Evolutionary conservation across 2,888 invertebrate genomes (phyloP), one percentile per base, ranked within the genome.

Genomic region (Volucella inflata): DNA sequence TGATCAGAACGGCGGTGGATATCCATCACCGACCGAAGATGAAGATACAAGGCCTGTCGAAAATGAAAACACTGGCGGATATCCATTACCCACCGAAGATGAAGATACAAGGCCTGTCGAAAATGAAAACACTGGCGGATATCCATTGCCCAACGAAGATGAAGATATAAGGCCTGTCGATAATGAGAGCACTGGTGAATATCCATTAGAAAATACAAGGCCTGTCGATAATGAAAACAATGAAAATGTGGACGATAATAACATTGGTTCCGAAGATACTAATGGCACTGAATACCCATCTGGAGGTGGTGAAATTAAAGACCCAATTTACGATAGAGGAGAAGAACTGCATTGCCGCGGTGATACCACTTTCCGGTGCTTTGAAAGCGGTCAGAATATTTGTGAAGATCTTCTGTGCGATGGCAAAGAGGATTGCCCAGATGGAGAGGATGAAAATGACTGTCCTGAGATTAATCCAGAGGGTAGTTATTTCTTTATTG

Each of bases 371-470:
- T 91, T 89, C 81, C 85, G 72, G 8, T 92, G 92, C 72, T 48
- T 16, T 30, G n/a, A 50, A 12, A 90, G 89, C 82, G 87, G 88
- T n/a, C 38, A 9, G 12, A 40, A n/a, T 1, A 90, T 92, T 87
- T 92, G 92, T 80, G 90, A 90, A 30, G 90, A 90, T 9, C 89
- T 90, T 81, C 83, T 78, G 17, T 92, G 92, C 87, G 91, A 92
- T 83, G 89, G 88, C 44, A 57, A 12, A 1, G 68, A 51, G 17
- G 89, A 92, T 79, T 92, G 92, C 88, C 90, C 91, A 36, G 53
- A 90, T 72, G 90, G 90, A 75, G 92, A 92, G 87, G 92, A 92
- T 87, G 92, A 92, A 88, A 68, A 82, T 12, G 78, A 88, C 76
- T 92, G 92, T 87, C 59, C 79, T 68, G 51, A 38, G 40, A 53